Base-by-base conservation (phyloP, 2,113 vertebrate genomes). In the Muntiacus reevesi region DNA sequence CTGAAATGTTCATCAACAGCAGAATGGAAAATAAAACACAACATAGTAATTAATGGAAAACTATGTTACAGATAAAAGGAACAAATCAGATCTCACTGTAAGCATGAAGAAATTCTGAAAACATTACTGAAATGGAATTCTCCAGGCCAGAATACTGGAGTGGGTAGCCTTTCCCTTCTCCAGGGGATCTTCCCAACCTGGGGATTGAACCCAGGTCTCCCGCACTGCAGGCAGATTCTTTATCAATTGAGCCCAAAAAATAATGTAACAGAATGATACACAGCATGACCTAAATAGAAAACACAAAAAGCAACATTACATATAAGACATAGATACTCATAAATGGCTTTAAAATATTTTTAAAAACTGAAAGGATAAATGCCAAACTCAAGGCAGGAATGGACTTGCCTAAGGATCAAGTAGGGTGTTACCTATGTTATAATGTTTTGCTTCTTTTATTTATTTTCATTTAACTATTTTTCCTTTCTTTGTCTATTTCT, bases 101-200 rank as follows among this genome's bases (percentile, higher is more conserved):
- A 47, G 55, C 79, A 81, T 45, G 59, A 33, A 92, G 60, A 92
- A 96, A 90, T 79, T 36, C 33, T 94, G 50, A 87, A 89, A 92
- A 96, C 83, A 71, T 14, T 45, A 45, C 1, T 62, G 19, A 82
- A 64, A 71, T 12, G 19, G 67, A 6, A 71, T 71, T 71, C 67
- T 71, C 36, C 36, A 74, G 36, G 67, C 21, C 67, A 74, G 36
- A 74, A 40, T 13, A 40, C 67, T 74, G 67, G 67, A 74, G 67
- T 74, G 67, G 67, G 21, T 74, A 74, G 36, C 5, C 67, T 13
- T 74, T 74, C n/a, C n/a, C 10, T 74, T 74, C 67, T 23, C 36
- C 67, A 74, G 67, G 21, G 10, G n/a, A 74, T 74, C n/a, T 40
- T 74, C 21, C 19, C 19, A 71, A 40, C 10, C 19, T 21, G 13